Percentiles rank a stretch among this genome's conserved stretches.
Conservation (phyloP, 2,113 vertebrate genomes). For the Heliornis fulica region DNA sequence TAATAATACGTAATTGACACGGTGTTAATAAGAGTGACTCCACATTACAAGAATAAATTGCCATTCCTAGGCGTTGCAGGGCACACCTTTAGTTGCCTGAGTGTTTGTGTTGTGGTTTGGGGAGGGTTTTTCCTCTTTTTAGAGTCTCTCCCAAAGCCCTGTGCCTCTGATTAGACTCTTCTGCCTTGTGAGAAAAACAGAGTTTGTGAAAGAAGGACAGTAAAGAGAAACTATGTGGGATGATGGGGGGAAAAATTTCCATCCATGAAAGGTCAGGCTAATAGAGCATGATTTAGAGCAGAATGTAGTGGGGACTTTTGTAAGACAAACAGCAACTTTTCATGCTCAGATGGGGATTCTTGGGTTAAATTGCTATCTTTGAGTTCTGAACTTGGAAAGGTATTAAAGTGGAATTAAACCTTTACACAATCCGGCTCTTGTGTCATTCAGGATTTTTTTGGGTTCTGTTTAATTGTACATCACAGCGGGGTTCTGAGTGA, state of each 20-base stretch:
- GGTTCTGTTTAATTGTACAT: constrained; percentile 88
- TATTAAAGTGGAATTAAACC: constrained; percentile 93
- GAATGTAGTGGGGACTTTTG: constrained; percentile 39
- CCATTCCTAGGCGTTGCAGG: not conserved
- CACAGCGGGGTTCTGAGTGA: constrained; percentile 89
- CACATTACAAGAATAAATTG: not conserved
- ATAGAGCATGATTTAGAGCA: not conserved
- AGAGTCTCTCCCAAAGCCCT: not conserved
- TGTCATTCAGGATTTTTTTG: constrained; percentile 74
- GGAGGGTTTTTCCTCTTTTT: not conserved
- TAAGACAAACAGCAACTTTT: constrained; percentile 62
- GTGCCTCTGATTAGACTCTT: not conserved
- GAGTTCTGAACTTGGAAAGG: constrained; percentile 92
- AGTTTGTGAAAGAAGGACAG: not conserved
- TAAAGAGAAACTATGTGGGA: not conserved
- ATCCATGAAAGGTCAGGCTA: constrained; percentile 1
- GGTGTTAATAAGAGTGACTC: not conserved
- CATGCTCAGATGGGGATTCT: constrained; percentile 54
- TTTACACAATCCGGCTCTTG: constrained; percentile 75
- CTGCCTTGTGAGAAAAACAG: not conserved
- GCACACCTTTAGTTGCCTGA: not conserved
- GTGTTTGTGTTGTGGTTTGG: not conserved
- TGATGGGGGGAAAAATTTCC: not conserved
- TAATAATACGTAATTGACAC: not conserved
- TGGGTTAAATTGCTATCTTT: constrained; percentile 89